Base-by-base conservation (phyloP, 2,888 invertebrate species). In the Papilio protenor region DNA sequence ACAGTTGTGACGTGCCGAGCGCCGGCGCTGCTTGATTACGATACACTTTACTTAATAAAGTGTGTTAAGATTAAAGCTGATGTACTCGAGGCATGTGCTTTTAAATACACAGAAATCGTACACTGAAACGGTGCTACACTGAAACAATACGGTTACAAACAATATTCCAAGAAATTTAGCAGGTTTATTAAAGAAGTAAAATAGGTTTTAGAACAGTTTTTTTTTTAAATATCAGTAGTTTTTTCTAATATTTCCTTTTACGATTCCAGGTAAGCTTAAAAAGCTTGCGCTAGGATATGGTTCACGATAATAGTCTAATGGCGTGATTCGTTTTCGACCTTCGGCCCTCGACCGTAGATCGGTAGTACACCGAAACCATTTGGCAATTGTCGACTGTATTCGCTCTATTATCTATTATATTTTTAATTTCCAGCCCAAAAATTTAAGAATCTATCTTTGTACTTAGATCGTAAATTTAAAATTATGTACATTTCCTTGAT, bases 1-100 rank as follows among this genome's bases (percentile, higher is more conserved):
- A 88, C 91, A 87, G 88, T 84, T 84, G 86, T 82, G 88, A 87
- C 87, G 85, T 82, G 84, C 85, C 85, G 85, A 84, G 84, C 83
- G 81, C 75, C 81, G 83, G 81, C 80, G 83, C 49, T 80, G 84
- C 86, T 88, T 88, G 85, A 89, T 90, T 89, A 88, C 84, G 80
- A 77, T 81, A 80, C 81, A 81, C 76, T 79, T 78, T 80, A 80
- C 80, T 80, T 84, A 83, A 84, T 84, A 81, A 82, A 83, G 79
- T 79, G 76, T 77, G 81, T 82, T 83, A 79, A 79, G 49, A 77
- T 73, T 71, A 76, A 49, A 57, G 52, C 52, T 77, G 21, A 59
- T 61, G 23, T 61, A 74, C 21, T 61, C 40, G 59, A 10, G 5
- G 12, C 33, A 12, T 61, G 27, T 27, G 61, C 16, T 18, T 33